phyloP scores from a whole-genome alignment of 2,888 invertebrate genomes.

The Rotaria magnacalcarata region DNA sequence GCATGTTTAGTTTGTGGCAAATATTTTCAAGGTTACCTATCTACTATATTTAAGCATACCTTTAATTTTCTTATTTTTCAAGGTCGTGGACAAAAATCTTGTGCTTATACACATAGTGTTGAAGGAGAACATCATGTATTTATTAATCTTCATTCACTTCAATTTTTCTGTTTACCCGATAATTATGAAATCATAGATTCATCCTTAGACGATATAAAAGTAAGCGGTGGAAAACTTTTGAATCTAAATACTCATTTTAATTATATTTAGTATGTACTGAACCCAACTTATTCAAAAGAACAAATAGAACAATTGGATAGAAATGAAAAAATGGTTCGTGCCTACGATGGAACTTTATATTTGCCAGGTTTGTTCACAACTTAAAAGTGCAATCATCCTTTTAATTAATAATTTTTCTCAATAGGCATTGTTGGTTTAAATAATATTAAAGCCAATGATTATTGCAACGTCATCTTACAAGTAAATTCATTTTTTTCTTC shows the following conservation, averaged over 20 bases:
- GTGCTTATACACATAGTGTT: conserved; percentile 97
- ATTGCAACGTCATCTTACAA: conserved; percentile 94
- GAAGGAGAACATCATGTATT: conserved; percentile 96
- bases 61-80: conserved; percentile 24
- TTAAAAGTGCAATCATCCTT: background rate
- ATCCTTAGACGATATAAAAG: conserved; percentile 88
- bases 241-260: conserved; percentile 40
- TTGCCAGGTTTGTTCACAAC: conserved; percentile 67
- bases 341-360: conserved; percentile 91
- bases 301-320: conserved; percentile 78
- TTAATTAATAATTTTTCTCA: background rate
- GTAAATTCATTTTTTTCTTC: background rate
- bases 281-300: conserved; percentile 82
- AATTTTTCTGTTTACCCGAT: conserved; percentile 96
- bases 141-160: conserved; percentile 86
- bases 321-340: conserved; percentile 79
- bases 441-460: conserved; percentile 99
- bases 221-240: conserved; percentile 48
- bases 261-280: conserved; percentile 73
- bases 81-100: conserved; percentile 88
- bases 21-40: conserved; percentile 73
- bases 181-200: conserved; percentile 96
- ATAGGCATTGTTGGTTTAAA: conserved; percentile 83
- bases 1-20: conserved; percentile 98
- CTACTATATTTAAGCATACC: background rate